phyloP scores from a whole-genome alignment of 2,113 vertebrate species.

The Cettia cetti region DNA sequence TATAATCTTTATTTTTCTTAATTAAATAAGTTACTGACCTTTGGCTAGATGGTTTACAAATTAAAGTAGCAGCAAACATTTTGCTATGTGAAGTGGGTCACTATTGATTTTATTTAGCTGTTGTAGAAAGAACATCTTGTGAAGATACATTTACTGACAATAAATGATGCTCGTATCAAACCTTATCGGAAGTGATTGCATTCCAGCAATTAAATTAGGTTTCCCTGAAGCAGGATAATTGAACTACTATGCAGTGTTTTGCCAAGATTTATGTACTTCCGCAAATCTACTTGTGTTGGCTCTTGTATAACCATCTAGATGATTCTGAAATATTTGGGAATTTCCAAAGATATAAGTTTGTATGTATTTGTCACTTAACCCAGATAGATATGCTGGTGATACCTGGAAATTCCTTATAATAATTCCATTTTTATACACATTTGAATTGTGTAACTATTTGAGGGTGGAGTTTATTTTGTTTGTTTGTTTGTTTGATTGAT shows the following conservation, averaged over 20 bases:
- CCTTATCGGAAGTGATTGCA: constrained; percentile 60
- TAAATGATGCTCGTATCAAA: constrained; percentile 62
- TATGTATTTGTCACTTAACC: neutral
- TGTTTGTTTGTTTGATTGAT: accelerated
- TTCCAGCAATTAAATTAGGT: constrained; percentile 68
- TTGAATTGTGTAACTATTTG: neutral
- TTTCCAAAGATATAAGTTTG: neutral
- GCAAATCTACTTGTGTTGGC: constrained; percentile 58
- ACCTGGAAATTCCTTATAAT: neutral
- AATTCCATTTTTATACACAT: neutral
- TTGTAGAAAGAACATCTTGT: constrained; percentile 37
- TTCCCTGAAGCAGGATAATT: constrained; percentile 67
- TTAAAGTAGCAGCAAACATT: neutral
- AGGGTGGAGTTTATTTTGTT: neutral
- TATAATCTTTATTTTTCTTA: neutral
- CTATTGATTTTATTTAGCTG: constrained; percentile 22
- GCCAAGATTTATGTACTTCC: constrained; percentile 62
- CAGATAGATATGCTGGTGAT: neutral
- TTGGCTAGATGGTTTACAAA: neutral
- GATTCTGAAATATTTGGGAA: neutral
- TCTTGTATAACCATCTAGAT: neutral
- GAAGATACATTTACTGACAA: constrained; percentile 29
- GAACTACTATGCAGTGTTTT: constrained; percentile 59
- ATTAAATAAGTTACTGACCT: neutral
- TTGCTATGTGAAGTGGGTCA: constrained; percentile 1